Evolutionary conservation across 2,888 invertebrate species (phyloP), one percentile per base, ranked within the genome.

Genomic region (Diloba caeruleocephala): DNA sequence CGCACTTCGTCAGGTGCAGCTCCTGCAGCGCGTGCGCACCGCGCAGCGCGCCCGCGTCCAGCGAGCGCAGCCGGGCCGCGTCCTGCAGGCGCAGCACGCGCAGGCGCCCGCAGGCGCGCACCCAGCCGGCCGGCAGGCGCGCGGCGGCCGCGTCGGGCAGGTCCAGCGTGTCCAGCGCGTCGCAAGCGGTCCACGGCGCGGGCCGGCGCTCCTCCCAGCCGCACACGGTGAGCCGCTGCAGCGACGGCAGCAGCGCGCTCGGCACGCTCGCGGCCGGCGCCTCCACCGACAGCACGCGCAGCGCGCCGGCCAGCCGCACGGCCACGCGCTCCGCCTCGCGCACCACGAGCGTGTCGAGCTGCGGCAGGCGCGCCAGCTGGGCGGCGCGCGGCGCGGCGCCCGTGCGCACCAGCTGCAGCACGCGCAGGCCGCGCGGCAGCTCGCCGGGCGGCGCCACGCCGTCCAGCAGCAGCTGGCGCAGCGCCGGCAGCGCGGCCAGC

Each of bases 401-500:
- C 26, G 32, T 17, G 33, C 49, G 33, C 23, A 12, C 15, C n/a
- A 60, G 55, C 4, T 54, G 29, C 13, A 73, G 50, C 25, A 15
- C 7, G 3, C 9, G 3, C 0, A 64, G 64, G 2, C n/a, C 7
- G 36, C 0, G 5, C 23, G 48, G 64, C 34, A 50, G 43, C 10
- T 31, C 41, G 32, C 3, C 63, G 33, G 28, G 31, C 19, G 26
- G 25, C 28, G 43, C 29, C 36, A 55, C 49, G 13, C 0, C 0
- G 42, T 46, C 41, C 26, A 66, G 36, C 13, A 31, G 6, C 46
- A 44, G 37, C 9, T 25, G 19, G 9, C 12, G 42, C 38, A 69
- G 34, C 25, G 31, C 7, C 8, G 13, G 5, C 28, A 97, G 85
- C 76, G 96, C 3, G 3, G 21, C 3, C 21, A 4, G 21, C 21